Evolutionary conservation across 2,113 vertebrate genomes (phyloP).

Genomic region (Pandion haliaetus): DNA sequence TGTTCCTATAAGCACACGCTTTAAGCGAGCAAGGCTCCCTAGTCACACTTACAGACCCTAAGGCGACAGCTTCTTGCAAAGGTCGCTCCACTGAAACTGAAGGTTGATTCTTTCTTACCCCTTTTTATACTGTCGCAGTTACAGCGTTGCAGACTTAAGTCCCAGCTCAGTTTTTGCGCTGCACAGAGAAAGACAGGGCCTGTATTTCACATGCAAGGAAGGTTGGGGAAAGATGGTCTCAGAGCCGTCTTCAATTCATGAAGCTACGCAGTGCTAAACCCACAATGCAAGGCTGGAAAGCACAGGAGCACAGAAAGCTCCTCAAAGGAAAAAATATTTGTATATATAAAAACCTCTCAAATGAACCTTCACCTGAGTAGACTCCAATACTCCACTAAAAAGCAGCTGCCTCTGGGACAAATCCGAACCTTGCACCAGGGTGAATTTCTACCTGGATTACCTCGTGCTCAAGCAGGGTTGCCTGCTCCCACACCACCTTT

Average conservation of each 20-base stretch:
- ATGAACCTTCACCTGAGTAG: neutral
- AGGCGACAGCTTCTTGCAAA: neutral
- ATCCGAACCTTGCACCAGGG: neutral
- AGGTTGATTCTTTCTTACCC: neutral
- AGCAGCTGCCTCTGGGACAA: neutral
- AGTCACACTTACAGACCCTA: neutral
- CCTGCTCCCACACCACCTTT: neutral
- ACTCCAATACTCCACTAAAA: neutral
- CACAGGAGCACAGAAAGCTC: neutral
- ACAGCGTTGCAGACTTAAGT: neutral
- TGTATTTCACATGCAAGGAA: rapidly evolving
- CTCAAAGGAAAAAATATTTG: neutral
- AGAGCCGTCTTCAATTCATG: neutral
- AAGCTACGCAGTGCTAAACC: neutral
- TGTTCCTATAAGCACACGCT: neutral
- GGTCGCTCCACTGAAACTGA: neutral
- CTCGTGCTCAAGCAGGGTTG: neutral
- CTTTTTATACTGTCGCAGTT: neutral
- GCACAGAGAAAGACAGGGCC: neutral
- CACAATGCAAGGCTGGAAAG: neutral
- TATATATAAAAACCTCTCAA: neutral
- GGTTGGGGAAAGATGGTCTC: neutral
- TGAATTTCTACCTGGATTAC: neutral
- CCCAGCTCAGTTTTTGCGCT: neutral
- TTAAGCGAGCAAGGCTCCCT: neutral